Conservation (phyloP, 1,140 invertebrate genomes). For the Orius insidiosus region DNA sequence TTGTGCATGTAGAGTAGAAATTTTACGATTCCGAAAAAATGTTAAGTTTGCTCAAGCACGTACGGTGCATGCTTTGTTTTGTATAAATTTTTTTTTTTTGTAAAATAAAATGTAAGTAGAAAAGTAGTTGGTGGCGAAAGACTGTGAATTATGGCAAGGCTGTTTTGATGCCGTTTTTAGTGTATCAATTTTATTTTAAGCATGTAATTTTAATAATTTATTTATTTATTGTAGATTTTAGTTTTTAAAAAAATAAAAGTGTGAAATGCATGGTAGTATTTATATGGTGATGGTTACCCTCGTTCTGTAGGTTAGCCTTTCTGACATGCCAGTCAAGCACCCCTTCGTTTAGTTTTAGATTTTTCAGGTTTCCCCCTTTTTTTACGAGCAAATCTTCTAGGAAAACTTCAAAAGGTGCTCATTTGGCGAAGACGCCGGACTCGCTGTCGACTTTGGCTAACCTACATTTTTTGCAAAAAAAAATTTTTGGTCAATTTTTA, state of each 20-base stretch:
- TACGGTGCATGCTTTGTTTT: slow-evolving; percentile 1
- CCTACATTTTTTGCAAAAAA: too few relatives aligned
- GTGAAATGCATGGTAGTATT: slow-evolving; percentile 14
- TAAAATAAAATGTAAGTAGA: too few relatives aligned
- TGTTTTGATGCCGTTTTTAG: not conserved
- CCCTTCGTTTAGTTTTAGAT: too few relatives aligned
- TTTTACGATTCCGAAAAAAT: slow-evolving; percentile 2
- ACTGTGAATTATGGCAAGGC: not conserved
- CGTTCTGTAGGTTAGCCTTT: slow-evolving; percentile 10
- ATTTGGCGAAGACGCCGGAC: too few relatives aligned
- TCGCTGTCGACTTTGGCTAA: too few relatives aligned
- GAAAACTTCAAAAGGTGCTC: too few relatives aligned
- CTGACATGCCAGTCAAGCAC: slow-evolving; percentile 14
- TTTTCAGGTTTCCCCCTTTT: too few relatives aligned
- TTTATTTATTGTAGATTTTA: slow-evolving; percentile 13
- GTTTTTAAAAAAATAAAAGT: slow-evolving; percentile 8
- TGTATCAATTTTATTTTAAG: slow-evolving; percentile 5
- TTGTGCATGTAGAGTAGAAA: slow-evolving; percentile 3
- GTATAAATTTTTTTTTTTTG: too few relatives aligned
- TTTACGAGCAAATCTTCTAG: too few relatives aligned
- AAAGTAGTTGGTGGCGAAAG: too few relatives aligned
- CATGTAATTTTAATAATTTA: slow-evolving; percentile 8
- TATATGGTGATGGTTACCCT: not conserved
- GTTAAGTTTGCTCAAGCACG: not conserved
- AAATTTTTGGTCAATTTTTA: too few relatives aligned